These are phyloP conservation scores for Platygyra sinensis DNA, from an alignment of 64 coral and sea anemone genomes.

Conservation along the genomic window DNA sequence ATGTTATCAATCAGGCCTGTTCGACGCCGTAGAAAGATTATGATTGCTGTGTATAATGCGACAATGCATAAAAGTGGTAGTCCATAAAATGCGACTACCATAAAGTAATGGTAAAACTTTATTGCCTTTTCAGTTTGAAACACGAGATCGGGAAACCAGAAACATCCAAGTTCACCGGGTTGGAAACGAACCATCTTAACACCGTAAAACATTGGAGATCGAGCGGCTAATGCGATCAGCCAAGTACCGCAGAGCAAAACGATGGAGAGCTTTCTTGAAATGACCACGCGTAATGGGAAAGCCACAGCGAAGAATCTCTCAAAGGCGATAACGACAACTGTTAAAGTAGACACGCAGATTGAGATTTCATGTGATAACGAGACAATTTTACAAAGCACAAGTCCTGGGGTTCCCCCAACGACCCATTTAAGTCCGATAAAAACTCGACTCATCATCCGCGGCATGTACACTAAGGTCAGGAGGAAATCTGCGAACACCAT, in stretches of 20 bases:
- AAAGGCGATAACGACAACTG: conserved; percentile 11
- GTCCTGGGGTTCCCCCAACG: neutral
- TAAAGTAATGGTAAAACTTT: neutral
- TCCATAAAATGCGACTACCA: conserved; percentile 5
- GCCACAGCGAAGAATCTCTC: neutral
- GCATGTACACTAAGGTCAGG: conserved; percentile 7
- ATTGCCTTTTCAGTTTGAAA: neutral
- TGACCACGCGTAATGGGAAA: neutral
- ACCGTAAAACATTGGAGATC: conserved; percentile 18
- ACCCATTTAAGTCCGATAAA: neutral
- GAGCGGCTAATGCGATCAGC: neutral
- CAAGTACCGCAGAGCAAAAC: neutral
- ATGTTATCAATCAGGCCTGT: neutral
- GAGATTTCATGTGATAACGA: conserved; percentile 31
- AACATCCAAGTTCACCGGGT: neutral
- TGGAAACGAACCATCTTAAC: neutral
- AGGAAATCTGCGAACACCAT: conserved; percentile 22
- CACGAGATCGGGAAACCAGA: neutral
- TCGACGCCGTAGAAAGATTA: neutral
- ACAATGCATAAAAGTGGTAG: neutral
- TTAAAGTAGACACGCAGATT: conserved; percentile 6
- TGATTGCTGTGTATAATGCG: neutral
- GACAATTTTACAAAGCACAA: neutral
- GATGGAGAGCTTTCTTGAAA: neutral
- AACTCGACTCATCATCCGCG: neutral